Conservation (phyloP, 2,888 invertebrate species). For the Stratiomys singularior region DNA sequence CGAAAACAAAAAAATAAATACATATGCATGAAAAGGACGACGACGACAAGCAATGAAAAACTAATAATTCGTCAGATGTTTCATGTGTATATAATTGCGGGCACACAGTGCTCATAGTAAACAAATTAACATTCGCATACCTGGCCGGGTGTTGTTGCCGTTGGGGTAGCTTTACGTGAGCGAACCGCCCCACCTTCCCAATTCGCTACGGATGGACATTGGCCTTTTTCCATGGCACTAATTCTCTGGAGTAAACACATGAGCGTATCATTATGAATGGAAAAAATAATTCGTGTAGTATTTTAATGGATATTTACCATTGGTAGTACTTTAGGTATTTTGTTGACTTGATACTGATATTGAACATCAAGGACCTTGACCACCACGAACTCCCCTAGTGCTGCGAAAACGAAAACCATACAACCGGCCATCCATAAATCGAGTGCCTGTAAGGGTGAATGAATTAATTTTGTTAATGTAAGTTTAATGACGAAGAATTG, state of each 20-base stretch:
- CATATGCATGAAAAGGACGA: constrained; percentile 26
- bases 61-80: not conserved
- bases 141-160: constrained; percentile 65
- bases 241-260: constrained; percentile 67
- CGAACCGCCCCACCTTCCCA: constrained; percentile 73
- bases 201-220: constrained; percentile 74
- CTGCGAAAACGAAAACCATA: constrained; percentile 87
- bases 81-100: not conserved
- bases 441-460: constrained; percentile 70
- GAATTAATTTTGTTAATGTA: too few relatives aligned
- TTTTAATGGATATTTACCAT: constrained; percentile 58
- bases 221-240: constrained; percentile 73
- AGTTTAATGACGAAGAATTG: too few relatives aligned
- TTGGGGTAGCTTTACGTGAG: constrained; percentile 69
- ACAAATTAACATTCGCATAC: constrained; percentile 54
- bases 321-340: constrained; percentile 64
- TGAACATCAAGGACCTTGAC: constrained; percentile 83
- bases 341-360: constrained; percentile 74
- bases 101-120: constrained; percentile 3
- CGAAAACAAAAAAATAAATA: constrained; percentile 33
- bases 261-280: constrained; percentile 4
- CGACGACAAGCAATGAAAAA: constrained; percentile 30
- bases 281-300: not conserved
- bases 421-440: constrained; percentile 92
- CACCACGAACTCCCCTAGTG: constrained; percentile 84